Evolutionary conservation across 1,140 invertebrate genomes (phyloP).

Genomic region (Neuroterus valhalla): DNA sequence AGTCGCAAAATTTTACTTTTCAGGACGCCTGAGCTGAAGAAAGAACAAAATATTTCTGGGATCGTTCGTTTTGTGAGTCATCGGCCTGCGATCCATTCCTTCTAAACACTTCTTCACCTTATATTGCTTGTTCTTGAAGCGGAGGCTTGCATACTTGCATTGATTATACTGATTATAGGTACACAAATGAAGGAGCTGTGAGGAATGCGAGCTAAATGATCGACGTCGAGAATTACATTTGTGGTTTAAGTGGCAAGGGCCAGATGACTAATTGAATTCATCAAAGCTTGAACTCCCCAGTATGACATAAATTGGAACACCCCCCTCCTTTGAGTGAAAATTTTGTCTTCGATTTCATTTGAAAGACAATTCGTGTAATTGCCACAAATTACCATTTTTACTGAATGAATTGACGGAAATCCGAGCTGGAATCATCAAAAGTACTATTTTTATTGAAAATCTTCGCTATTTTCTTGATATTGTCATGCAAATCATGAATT

Average conservation of each 20-base stretch:
- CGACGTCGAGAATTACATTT: neutral
- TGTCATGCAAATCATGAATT: too few relatives aligned
- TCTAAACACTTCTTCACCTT: slow-evolving; percentile 4
- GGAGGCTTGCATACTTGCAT: slow-evolving; percentile 15
- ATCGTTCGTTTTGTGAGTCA: slow-evolving; percentile 9
- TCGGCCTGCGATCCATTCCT: neutral
- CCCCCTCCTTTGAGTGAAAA: too few relatives aligned
- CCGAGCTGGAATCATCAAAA: too few relatives aligned
- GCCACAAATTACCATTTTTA: too few relatives aligned
- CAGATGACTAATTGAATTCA: neutral
- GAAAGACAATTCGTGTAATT: too few relatives aligned
- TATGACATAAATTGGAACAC: too few relatives aligned
- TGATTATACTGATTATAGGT: neutral
- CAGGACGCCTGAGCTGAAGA: neutral
- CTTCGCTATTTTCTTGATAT: too few relatives aligned
- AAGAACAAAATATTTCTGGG: slow-evolving; percentile 6
- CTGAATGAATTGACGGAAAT: too few relatives aligned
- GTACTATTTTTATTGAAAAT: too few relatives aligned
- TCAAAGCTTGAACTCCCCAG: too few relatives aligned
- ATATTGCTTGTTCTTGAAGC: neutral
- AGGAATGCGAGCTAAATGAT: neutral
- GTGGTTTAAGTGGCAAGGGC: neutral
- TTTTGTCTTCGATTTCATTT: too few relatives aligned
- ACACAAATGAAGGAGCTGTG: neutral
- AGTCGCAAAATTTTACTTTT: slow-evolving; percentile 6